Base-by-base conservation (phyloP, 2,113 vertebrate species). In the Corythaixoides concolor region DNA sequence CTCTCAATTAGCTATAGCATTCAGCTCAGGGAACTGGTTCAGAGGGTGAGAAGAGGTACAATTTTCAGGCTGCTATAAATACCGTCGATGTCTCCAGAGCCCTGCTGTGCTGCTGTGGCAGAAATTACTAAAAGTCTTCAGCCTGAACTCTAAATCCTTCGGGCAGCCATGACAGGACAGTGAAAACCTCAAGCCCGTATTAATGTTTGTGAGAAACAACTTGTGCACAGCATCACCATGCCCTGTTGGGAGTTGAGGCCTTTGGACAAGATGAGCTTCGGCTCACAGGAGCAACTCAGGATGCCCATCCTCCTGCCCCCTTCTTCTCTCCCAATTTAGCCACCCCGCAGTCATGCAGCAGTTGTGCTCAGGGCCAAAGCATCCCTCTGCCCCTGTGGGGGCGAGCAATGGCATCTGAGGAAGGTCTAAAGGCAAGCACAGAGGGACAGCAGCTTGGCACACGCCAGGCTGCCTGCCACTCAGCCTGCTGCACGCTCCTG, bases 61-160 rank as follows among this genome's bases (percentile, higher is more conserved):
- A 68, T 93, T 96, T 96, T 87, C 93, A 94, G 89, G 55, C 89
- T 91, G 80, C 87, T 94, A 93, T 95, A 96, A 96, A 95, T 96
- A 95, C 74, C 8, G 1, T 13, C 7, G 1, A 73, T 79, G 89
- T 91, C 93, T 91, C 93, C 53, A 85, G 94, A 94, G 94, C 64
- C 77, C 47, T 75, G 84, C 89, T 82, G 22, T 70, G 84, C 81
- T 95, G 89, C 91, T 55, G 59, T 77, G 59, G 90, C 93, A 97
- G 90, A 89, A 95, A 95, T 92, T 88, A 69, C 92, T 83, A 3
- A 15, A 83, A 84, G 76, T 63, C 80, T 86, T 90, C 73, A 89
- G 68, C 56, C 39, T 87, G 76, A 90, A 52, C 93, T 85, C 84
- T 81, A 53, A 89, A 82, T 95, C 77, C 66, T 91, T 85, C 1